phyloP scores from a whole-genome alignment of 23 tunicate species.

The Aplidium turbinatum region DNA sequence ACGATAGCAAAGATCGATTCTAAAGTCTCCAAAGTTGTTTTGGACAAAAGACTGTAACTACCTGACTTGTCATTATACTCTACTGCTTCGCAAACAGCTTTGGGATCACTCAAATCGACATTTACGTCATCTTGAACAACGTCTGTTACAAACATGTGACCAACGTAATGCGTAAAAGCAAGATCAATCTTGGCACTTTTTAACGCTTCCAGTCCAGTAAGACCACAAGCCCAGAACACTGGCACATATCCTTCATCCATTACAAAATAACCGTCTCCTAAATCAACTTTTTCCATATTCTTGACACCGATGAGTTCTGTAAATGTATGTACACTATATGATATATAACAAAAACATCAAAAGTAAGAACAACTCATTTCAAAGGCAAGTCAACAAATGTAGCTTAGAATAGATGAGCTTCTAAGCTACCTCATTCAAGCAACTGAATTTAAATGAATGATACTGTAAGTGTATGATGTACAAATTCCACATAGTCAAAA shows the following conservation, averaged over 20 bases:
- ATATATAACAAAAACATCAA: no score
- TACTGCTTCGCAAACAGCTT: neutral
- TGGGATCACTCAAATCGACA: neutral
- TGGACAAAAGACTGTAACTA: slow-evolving; percentile 45
- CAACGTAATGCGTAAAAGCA: slow-evolving; percentile 73
- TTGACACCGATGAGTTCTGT: slow-evolving; percentile 41
- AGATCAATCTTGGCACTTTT: slow-evolving; percentile 44
- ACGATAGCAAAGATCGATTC: neutral
- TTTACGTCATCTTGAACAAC: slow-evolving; percentile 30
- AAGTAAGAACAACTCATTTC: no score
- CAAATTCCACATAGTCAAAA: no score
- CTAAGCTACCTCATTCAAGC: no score
- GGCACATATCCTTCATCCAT: slow-evolving; percentile 57
- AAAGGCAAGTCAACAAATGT: no score
- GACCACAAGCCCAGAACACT: slow-evolving; percentile 87
- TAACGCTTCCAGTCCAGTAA: slow-evolving; percentile 62
- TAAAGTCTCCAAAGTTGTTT: neutral
- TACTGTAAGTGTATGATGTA: no score
- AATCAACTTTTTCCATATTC: neutral
- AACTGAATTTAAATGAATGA: no score
- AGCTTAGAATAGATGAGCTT: no score
- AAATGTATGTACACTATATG: no score
- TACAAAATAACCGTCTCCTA: slow-evolving; percentile 28
- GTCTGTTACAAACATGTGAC: slow-evolving; percentile 81
- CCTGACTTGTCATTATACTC: slow-evolving; percentile 19